A percentile compares a stretch with the other conserved stretches of the same genome.
phyloP scores from a whole-genome alignment of 2,113 vertebrate species.

The Sebastes schlegelii region DNA sequence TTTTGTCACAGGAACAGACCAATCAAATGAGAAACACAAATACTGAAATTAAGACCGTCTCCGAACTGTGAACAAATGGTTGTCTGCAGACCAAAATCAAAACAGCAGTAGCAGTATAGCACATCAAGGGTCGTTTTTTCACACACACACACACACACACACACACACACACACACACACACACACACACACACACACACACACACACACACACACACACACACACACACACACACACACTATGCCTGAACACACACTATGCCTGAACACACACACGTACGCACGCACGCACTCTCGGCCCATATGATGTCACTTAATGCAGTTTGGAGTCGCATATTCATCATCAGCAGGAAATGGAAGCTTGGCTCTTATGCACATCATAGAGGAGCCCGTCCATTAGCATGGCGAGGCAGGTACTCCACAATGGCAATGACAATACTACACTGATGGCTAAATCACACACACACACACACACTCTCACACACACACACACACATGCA shows the following conservation, averaged over 20 bases:
- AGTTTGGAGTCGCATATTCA: constrained; percentile 58
- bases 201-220: not conserved
- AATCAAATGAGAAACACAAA: not conserved
- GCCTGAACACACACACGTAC: not conserved
- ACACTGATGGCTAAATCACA: constrained; percentile 42
- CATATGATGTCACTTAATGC: constrained; percentile 45
- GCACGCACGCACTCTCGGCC: not conserved
- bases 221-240: not conserved
- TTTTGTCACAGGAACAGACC: not conserved
- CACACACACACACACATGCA: constrained; percentile 10
- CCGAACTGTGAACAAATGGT: constrained; percentile 50
- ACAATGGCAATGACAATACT: constrained; percentile 16
- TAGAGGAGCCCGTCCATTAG: constrained; percentile 63
- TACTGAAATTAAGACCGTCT: not conserved
- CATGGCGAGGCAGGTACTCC: not conserved
- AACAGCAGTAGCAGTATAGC: constrained; percentile 25
- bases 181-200: not conserved
- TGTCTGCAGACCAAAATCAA: constrained; percentile 38
- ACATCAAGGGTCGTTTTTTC: constrained; percentile 28
- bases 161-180: constrained; percentile 4
- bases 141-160: not conserved
- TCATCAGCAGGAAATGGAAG: constrained; percentile 56
- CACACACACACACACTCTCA: constrained; percentile 9
- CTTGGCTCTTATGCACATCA: constrained; percentile 42
- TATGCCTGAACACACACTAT: not conserved